Conservation (phyloP, 2,888 invertebrate genomes). For the Agrotis segetum region DNA sequence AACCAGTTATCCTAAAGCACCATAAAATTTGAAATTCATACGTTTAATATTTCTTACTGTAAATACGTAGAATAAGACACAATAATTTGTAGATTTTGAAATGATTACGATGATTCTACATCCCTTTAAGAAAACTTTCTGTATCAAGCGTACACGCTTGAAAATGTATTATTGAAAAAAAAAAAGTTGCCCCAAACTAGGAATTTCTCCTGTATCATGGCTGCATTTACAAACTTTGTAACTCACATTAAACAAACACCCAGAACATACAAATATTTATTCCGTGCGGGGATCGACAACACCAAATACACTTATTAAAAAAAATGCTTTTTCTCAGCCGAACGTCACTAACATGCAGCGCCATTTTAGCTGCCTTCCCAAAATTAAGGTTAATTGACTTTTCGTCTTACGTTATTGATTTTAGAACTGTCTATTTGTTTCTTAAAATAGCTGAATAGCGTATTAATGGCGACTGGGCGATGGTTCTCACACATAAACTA, state of each 20-base stretch:
- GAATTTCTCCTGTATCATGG: too few relatives aligned
- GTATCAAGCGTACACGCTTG: too few relatives aligned
- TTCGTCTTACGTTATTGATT: slow-evolving; percentile 77
- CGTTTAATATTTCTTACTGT: neutral
- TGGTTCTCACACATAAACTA: slow-evolving; percentile 63
- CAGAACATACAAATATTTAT: too few relatives aligned
- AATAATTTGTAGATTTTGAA: neutral
- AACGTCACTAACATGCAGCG: slow-evolving; percentile 49
- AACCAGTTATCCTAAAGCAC: slow-evolving; percentile 19
- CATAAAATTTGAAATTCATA: neutral
- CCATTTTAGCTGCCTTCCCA: slow-evolving; percentile 74
- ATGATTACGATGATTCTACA: neutral
- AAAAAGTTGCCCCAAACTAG: too few relatives aligned
- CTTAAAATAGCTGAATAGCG: slow-evolving; percentile 66
- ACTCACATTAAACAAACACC: too few relatives aligned
- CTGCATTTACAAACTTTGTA: too few relatives aligned
- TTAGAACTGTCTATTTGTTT: slow-evolving; percentile 73
- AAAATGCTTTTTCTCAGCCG: neutral
- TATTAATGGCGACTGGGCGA: slow-evolving; percentile 61
- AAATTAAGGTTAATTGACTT: slow-evolving; percentile 84
- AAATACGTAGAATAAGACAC: neutral
- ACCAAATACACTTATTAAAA: neutral
- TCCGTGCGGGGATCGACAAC: too few relatives aligned
- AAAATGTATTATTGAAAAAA: too few relatives aligned
- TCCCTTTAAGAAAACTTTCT: too few relatives aligned